A percentile compares a stretch with the other conserved stretches of the same genome.
These are phyloP conservation scores for Caenorhabditis sinica DNA, from an alignment of 2,888 invertebrate species.

Conservation along the genomic window DNA sequence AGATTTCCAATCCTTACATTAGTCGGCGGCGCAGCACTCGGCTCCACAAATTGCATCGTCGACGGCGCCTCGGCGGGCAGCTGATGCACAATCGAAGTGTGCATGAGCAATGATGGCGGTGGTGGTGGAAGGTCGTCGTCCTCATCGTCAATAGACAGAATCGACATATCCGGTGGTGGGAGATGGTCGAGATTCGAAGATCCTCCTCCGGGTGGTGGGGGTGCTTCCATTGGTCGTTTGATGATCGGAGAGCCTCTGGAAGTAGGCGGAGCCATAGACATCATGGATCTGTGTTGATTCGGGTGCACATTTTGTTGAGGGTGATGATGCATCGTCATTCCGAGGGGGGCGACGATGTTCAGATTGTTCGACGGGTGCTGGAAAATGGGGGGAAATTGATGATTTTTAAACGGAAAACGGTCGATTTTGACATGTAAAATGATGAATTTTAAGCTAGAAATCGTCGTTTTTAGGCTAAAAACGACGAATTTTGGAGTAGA, in stretches of 20 bases:
- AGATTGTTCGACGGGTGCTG: slow-evolving; percentile 49
- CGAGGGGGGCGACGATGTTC: slow-evolving; percentile 59
- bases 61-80: slow-evolving; percentile 68
- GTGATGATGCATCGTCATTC: slow-evolving; percentile 69
- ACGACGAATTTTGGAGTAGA: no score
- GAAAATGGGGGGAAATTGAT: slow-evolving; percentile 17
- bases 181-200: slow-evolving; percentile 54
- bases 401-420: slow-evolving; percentile 88
- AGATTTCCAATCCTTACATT: no score
- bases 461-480: no score
- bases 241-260: slow-evolving; percentile 44
- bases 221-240: slow-evolving; percentile 34
- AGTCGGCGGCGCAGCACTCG: slow-evolving; percentile 57
- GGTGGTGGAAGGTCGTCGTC: slow-evolving; percentile 81
- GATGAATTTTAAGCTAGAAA: no score
- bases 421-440: neutral
- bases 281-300: slow-evolving; percentile 17
- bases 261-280: neutral
- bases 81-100: slow-evolving; percentile 75
- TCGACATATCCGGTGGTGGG: slow-evolving; percentile 72
- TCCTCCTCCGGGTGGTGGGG: neutral
- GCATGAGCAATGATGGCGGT: slow-evolving; percentile 79
- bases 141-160: slow-evolving; percentile 72
- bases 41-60: slow-evolving; percentile 70
- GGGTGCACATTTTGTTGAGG: slow-evolving; percentile 40